These are phyloP conservation scores for Petrocephalus sullivani DNA, from an alignment of 2,797 vertebrate species.

Conservation along the genomic window DNA sequence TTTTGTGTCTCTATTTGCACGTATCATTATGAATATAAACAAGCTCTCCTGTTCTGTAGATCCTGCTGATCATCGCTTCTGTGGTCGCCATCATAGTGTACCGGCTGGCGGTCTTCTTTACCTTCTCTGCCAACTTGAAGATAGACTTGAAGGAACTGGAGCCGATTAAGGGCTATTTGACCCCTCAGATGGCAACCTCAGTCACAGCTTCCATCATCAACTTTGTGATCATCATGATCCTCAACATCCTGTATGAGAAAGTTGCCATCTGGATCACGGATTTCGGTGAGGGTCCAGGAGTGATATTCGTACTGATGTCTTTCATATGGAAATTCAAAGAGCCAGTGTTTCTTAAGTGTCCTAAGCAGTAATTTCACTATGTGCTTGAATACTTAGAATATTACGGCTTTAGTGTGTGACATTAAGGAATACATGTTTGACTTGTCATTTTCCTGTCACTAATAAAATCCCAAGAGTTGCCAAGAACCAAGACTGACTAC, in stretches of 20 bases:
- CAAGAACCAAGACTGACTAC: conserved; percentile 85
- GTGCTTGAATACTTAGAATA: neutral
- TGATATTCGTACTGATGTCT: neutral
- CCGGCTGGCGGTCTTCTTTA: conserved; percentile 80
- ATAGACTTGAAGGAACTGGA: conserved; percentile 63
- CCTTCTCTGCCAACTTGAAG: conserved; percentile 70
- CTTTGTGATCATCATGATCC: conserved; percentile 85
- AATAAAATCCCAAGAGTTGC: conserved; percentile 67
- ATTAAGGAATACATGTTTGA: neutral
- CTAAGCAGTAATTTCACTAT: neutral
- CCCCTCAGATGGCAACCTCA: conserved; percentile 85
- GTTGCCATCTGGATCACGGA: conserved; percentile 89
- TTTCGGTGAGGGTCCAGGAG: conserved; percentile 54
- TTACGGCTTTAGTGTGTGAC: neutral
- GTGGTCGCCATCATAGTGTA: conserved; percentile 88
- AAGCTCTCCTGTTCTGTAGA: conserved; percentile 54
- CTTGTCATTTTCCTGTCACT: neutral
- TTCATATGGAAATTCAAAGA: neutral
- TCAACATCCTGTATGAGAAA: conserved; percentile 81
- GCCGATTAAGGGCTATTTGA: conserved; percentile 79
- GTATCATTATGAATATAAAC: neutral
- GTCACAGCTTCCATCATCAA: conserved; percentile 85
- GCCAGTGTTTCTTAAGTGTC: neutral
- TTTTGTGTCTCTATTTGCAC: neutral
- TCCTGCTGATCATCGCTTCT: conserved; percentile 81